Base-by-base conservation (phyloP, 2,113 vertebrate species). In the Embiotoca jacksoni region DNA sequence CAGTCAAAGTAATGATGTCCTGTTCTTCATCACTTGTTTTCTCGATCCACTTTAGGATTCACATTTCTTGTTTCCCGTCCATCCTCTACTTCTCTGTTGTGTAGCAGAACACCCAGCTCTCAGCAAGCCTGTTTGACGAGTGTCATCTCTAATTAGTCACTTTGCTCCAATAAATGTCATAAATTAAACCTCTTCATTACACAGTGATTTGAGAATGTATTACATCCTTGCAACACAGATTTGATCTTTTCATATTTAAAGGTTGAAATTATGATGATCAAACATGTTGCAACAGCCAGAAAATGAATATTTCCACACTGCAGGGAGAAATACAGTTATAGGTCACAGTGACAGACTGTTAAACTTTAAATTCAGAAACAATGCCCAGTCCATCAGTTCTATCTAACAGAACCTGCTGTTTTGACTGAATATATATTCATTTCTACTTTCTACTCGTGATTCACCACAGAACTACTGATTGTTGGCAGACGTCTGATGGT, bases 121-220 rank as follows among this genome's bases (percentile, higher is more conserved):
- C 62, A 32, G 57, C 35, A 23, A 49, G 53, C 39, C 46, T 46
- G 33, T 65, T 32, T 72, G 52, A 84, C 14, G 0, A 54, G 49
- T 7, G 15, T 31, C 73, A 35, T 41, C 15, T 44, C 54, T 58
- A 49, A 84, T 72, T 78, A 73, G 49, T 71, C 55, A 0, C 31
- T 67, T 59, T 47, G 39, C 44, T 75, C 32, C 64, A 65, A 73
- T 64, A 67, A 70, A 57, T 73, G 62, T 44, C 47, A 53, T 31
- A 46, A 81, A 52, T 74, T 2, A 64, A 56, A 69, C 35, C 39
- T 70, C 49, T 57, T 71, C 49, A 72, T 67, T 68, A 70, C 33
- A 58, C 41, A 23, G 49, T 58, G 13, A 72, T 84, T 72, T 76
- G 44, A 39, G 56, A 76, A 60, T 2, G 16, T 53, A 65, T 65